Evolutionary conservation across 2,113 vertebrate species (phyloP).

Genomic region (Platycercus adscitus): DNA sequence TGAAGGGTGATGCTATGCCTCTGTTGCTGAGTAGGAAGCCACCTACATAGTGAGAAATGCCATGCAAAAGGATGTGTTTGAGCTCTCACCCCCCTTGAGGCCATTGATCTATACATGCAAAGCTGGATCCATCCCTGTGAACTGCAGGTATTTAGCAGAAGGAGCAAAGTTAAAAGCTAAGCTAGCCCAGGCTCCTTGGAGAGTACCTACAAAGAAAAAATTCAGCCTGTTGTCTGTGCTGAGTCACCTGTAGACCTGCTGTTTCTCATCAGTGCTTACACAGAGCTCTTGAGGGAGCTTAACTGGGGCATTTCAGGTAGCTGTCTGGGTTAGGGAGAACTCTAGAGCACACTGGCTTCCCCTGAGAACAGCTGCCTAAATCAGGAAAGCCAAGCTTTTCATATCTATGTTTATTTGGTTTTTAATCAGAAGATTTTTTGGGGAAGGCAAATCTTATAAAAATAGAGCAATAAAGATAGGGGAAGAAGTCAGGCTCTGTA

Average conservation of each 20-base stretch:
- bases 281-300: background rate
- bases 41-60: background rate
- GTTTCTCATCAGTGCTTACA: background rate
- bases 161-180: background rate
- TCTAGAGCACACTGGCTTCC: background rate
- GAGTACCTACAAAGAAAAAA: background rate
- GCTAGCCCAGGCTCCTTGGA: background rate
- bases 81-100: background rate
- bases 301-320: background rate
- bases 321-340: background rate
- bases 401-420: background rate
- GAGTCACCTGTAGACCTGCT: background rate
- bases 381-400: background rate
- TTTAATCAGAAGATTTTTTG: background rate
- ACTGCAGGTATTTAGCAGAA: background rate
- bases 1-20: background rate
- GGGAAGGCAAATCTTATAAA: background rate
- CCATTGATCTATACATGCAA: background rate
- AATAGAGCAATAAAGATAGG: background rate
- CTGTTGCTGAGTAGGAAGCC: background rate
- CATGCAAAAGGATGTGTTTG: background rate
- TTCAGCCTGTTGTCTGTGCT: background rate
- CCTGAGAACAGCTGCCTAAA: background rate
- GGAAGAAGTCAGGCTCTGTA: background rate
- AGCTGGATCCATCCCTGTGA: background rate